These are phyloP conservation scores for Odontophorus gujanensis DNA, from an alignment of 2,113 vertebrate genomes.

Conservation along the genomic window DNA sequence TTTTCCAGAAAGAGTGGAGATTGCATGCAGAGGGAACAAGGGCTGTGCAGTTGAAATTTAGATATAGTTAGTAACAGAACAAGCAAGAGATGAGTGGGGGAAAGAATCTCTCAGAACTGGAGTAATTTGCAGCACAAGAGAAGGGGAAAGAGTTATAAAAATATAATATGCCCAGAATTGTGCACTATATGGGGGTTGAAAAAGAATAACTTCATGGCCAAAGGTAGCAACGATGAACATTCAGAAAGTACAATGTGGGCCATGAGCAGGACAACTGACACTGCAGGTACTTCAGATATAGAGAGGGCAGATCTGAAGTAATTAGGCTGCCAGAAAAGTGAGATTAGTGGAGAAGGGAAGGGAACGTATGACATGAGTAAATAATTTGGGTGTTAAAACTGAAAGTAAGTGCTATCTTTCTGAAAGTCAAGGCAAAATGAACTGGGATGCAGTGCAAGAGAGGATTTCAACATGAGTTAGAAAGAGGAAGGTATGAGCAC, in stretches of 20 bases:
- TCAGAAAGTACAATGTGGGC: neutral
- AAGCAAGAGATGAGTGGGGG: neutral
- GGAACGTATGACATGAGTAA: neutral
- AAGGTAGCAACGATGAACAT: neutral
- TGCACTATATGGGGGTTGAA: neutral
- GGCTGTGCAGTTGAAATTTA: neutral
- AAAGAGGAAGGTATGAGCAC: neutral
- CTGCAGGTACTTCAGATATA: neutral
- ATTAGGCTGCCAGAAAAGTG: neutral
- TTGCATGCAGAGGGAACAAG: neutral
- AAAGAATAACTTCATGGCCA: neutral
- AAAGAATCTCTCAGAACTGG: neutral
- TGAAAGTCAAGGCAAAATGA: neutral
- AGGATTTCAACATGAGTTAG: neutral
- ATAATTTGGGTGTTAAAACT: neutral
- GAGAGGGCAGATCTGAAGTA: neutral
- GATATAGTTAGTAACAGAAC: neutral
- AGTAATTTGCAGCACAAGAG: neutral
- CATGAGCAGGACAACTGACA: rapidly evolving
- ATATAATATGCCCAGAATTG: neutral
- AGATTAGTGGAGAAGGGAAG: neutral
- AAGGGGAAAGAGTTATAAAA: neutral
- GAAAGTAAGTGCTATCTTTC: neutral
- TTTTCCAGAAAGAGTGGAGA: neutral
- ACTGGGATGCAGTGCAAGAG: neutral